Evolutionary conservation across 2,888 invertebrate species (phyloP), one percentile per base, ranked within the genome.

Genomic region (Drosophila histrio): DNA sequence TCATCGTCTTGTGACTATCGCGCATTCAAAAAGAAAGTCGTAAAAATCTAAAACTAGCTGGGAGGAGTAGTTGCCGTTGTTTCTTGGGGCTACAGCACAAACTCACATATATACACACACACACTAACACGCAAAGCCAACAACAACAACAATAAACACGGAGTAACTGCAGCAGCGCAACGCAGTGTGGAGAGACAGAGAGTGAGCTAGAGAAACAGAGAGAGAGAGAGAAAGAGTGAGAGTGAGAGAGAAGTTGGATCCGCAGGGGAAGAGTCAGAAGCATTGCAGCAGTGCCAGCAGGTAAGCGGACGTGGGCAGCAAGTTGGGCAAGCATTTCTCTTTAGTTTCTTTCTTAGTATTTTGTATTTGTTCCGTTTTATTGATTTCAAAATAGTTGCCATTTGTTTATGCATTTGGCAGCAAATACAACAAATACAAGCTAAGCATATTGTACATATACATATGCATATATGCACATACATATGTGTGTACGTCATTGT

Each of bases 1-100:
- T 79, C 77, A 69, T 76, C 60, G 82, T 80, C 84, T 87, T 87
- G 87, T 82, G 84, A 87, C 87, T 67, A 59, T 81, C 83, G 82
- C 71, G 67, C 65, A 72, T 70, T 62, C 30, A 47, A 87, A 82
- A 82, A 82, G 82, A 82, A 82, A 82, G 87, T 82, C 82, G 70
- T 87, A 64, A 74, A 83, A 83, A 77, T 69, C 82, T 83, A 62
- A 79, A 86, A 67, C 72, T 77, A 77, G 65, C 70, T 83, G 70
- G 78, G 80, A 73, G 77, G 83, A 82, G 80, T 76, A 77, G 77
- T 79, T 68, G 61, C 65, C 69, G 65, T 62, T 77, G 62, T 65
- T 70, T 70, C 71, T 70, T 64, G 60, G 63, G 56, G 70, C 59
- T 60, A 56, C 61, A 50, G 28, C 58, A 43, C 26, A 54, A 34